Evolutionary conservation across 2,888 invertebrate species (phyloP), one percentile per base, ranked within the genome.

Genomic region (Serripes groenlandicus): DNA sequence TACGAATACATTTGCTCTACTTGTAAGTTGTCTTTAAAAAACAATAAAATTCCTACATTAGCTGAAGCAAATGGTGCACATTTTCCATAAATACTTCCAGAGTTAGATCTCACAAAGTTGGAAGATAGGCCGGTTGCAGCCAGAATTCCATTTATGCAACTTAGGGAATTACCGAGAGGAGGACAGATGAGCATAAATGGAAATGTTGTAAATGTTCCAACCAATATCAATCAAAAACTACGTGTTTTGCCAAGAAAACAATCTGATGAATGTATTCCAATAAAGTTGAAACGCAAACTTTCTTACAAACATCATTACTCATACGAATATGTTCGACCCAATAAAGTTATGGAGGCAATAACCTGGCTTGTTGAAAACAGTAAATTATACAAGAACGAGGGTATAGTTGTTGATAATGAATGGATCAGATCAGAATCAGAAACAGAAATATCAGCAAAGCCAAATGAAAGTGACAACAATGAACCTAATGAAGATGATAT

Each of bases 161-260:
- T 69, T 11, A 42, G 69, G 28, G 69, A 69, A 28, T 52, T 49
- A 30, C 69, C 42, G 11, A 69, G 81, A 79, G 84, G 83, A 60
- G 52, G 78, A 3, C 86, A 88, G 58, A 58, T 80, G 11, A 79
- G 79, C 37, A 54, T 83, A 4, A 76, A 76, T 73, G 86, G 88
- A 75, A 86, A 86, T 56, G 68, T 75, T 66, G 60, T 88, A 3
- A 85, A 87, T 83, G 83, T 85, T 21, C 88, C 88, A 35, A 75
- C 79, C 64, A 83, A 88, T 73, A 75, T 86, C 18, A 81, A 83
- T 49, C 80, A 81, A 49, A 77, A 30, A 35, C 35, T 66, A 7
- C 52, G 54, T 54, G 28, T 23, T 7, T 30, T 75, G 18, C 75
- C 68, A 54, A 35, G 85, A 42, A 64, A 58, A 30, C 21, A 81